Conservation (phyloP, 2,113 vertebrate species). For the Nycticorax nycticorax region DNA sequence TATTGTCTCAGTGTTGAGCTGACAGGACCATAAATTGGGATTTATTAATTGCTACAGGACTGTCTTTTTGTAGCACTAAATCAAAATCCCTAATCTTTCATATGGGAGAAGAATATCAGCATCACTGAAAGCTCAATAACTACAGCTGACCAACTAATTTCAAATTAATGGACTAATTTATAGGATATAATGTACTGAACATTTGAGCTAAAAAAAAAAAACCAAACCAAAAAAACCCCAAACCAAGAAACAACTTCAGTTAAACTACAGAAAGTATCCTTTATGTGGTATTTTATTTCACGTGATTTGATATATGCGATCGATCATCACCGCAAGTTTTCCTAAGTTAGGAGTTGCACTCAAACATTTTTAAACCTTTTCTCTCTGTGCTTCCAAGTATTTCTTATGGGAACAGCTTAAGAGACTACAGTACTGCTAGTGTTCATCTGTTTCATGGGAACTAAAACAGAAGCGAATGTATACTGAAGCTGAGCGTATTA, state of each 20-base stretch:
- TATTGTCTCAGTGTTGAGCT: neutral
- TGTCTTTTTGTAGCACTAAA: neutral
- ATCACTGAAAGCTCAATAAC: neutral
- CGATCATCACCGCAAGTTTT: neutral
- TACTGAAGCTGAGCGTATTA: neutral
- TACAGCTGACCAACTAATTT: neutral
- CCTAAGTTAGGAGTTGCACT: neutral
- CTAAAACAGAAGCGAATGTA: neutral
- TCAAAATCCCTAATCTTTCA: neutral
- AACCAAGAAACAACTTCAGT: neutral
- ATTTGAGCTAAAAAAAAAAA: neutral
- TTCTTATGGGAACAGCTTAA: neutral
- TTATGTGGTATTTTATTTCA: neutral
- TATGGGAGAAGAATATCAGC: neutral
- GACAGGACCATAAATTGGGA: neutral
- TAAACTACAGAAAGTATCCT: neutral
- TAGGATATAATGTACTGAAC: neutral
- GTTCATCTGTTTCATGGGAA: neutral
- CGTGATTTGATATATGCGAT: neutral
- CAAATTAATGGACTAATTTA: neutral
- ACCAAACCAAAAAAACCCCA: neutral
- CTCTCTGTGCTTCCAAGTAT: neutral
- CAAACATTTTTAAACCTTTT: neutral
- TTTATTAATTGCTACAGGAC: constrained; percentile 42
- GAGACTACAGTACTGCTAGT: neutral